Conservation (phyloP, 2,113 vertebrate species). For the Phaethornis superciliosus region DNA sequence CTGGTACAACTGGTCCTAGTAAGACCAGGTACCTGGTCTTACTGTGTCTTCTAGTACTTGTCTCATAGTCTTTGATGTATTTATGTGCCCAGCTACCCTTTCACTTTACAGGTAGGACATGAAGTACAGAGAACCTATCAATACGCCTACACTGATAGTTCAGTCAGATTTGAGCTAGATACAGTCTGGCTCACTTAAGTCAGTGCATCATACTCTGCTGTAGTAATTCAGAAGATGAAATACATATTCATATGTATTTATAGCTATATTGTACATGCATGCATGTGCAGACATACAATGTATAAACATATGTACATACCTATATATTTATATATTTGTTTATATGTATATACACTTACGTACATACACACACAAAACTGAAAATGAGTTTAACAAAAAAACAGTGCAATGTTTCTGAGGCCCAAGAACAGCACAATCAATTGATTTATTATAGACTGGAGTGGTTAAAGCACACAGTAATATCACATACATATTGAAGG, state of each 20-base stretch:
- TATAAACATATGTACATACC: neutral
- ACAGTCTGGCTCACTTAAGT: neutral
- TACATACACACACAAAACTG: neutral
- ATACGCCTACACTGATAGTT: neutral
- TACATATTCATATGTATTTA: neutral
- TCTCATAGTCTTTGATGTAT: neutral
- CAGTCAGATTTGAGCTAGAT: neutral
- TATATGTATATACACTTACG: neutral
- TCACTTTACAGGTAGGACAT: neutral
- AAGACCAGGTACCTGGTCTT: neutral
- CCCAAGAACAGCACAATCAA: neutral
- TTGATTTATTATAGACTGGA: conserved; percentile 6
- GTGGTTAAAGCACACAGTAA: neutral
- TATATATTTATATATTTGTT: neutral
- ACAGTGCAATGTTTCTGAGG: neutral
- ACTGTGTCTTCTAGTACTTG: neutral
- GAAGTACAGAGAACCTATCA: neutral
- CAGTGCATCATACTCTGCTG: neutral
- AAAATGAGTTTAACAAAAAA: neutral
- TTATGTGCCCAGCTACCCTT: neutral
- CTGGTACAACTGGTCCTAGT: no score
- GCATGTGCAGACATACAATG: no score
- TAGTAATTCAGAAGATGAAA: neutral
- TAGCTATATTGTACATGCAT: neutral
- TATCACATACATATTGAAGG: conserved; percentile 16